A percentile compares a stretch with the other conserved stretches of the same genome.
Conservation (phyloP, 2,888 invertebrate species). For the Idaea aversata region DNA sequence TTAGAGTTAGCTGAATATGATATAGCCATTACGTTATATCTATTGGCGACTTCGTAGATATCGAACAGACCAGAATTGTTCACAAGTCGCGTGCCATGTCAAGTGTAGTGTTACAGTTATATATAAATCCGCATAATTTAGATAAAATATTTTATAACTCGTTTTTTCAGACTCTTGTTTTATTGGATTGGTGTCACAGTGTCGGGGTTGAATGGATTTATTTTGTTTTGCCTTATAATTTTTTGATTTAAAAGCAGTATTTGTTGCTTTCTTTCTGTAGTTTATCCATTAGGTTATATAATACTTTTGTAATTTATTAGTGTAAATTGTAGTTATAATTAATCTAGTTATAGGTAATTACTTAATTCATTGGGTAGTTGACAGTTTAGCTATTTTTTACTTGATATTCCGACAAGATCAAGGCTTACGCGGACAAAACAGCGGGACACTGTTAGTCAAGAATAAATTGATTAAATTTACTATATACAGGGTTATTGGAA, state of each 20-base stretch:
- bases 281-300: neutral
- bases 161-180: neutral
- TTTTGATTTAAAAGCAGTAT: constrained; percentile 1
- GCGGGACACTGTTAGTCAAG: too few species aligned
- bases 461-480: too few species aligned
- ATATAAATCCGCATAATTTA: constrained; percentile 19
- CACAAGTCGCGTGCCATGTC: constrained; percentile 9
- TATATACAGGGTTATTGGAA: too few species aligned
- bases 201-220: neutral
- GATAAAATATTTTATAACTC: constrained; percentile 11
- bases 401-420: too few species aligned
- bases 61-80: neutral
- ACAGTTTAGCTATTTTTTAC: too few species aligned
- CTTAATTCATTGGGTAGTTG: too few species aligned
- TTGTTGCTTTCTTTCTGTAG: neutral
- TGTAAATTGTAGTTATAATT: neutral
- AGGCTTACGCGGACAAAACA: too few species aligned
- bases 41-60: neutral
- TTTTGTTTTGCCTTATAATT: constrained; percentile 3
- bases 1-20: too few species aligned
- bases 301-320: neutral
- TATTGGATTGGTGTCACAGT: neutral
- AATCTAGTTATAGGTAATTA: too few species aligned
- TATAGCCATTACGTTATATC: too few species aligned
- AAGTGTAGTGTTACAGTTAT: constrained; percentile 13